These are phyloP conservation scores for Drosophila anomalata DNA, from an alignment of 2,888 invertebrate genomes.

Conservation along the genomic window DNA sequence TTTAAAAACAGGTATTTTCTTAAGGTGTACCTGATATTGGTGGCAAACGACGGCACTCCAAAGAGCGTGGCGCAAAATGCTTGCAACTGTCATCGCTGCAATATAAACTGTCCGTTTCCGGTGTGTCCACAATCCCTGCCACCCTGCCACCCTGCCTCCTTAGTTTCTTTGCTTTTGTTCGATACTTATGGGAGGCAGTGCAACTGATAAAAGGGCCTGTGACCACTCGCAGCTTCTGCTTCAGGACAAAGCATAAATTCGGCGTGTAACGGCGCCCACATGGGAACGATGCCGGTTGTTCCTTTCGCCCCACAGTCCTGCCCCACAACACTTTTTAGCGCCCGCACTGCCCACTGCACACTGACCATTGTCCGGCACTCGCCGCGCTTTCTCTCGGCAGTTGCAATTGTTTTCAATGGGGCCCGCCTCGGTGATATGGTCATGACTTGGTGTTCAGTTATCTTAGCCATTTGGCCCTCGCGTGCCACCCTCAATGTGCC, in stretches of 20 bases:
- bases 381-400: constrained; percentile 33
- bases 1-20: neutral
- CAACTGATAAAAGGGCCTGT: constrained; percentile 57
- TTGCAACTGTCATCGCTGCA: constrained; percentile 21
- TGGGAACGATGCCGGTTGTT: constrained; percentile 17
- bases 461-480: constrained; percentile 50
- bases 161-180: constrained; percentile 48
- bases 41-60: neutral
- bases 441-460: constrained; percentile 63
- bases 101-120: constrained; percentile 38
- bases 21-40: neutral
- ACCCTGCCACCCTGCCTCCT: neutral
- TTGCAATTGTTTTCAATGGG: constrained; percentile 67
- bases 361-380: constrained; percentile 34
- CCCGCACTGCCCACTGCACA: constrained; percentile 21
- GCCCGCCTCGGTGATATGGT: constrained; percentile 61
- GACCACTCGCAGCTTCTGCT: constrained; percentile 44
- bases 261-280: constrained; percentile 42
- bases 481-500: neutral
- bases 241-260: constrained; percentile 67
- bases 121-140: constrained; percentile 7
- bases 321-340: neutral
- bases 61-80: constrained; percentile 9
- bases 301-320: neutral
- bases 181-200: constrained; percentile 67